These are phyloP conservation scores for Neopipo cinnamomea DNA, from an alignment of 2,113 vertebrate species.

Conservation along the genomic window DNA sequence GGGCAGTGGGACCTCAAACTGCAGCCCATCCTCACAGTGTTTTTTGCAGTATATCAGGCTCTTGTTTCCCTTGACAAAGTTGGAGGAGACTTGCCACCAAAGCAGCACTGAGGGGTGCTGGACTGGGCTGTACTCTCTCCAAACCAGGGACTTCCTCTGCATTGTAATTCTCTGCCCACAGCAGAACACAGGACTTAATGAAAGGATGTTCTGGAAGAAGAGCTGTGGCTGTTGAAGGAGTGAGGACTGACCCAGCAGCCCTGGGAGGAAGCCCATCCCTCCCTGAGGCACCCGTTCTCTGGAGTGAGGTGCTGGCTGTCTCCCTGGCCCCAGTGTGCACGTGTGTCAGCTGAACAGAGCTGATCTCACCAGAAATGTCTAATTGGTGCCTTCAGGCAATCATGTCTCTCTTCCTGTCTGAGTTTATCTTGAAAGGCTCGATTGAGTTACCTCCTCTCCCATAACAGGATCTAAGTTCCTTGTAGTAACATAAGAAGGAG, in stretches of 20 bases:
- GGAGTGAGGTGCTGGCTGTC: not conserved
- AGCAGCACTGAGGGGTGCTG: not conserved
- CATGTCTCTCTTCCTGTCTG: constrained; percentile 58
- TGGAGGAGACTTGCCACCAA: not conserved
- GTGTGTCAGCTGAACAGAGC: not conserved
- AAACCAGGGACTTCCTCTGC: not conserved
- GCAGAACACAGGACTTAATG: not conserved
- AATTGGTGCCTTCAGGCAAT: constrained; percentile 56
- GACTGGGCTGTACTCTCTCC: not conserved
- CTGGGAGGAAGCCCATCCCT: not conserved
- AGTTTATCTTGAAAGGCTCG: constrained; percentile 66
- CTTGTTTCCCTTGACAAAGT: not conserved
- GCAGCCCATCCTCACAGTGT: not conserved
- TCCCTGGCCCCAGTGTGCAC: not conserved
- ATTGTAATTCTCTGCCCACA: not conserved
- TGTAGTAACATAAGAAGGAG: constrained; percentile 59
- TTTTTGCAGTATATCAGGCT: not conserved
- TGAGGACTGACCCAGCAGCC: not conserved
- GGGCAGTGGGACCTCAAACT: not conserved
- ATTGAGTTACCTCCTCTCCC: constrained; percentile 52
- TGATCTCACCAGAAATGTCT: constrained; percentile 60
- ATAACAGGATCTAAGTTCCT: constrained; percentile 54
- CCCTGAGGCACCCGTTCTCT: not conserved
- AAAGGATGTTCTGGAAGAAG: not conserved
- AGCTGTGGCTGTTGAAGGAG: not conserved